These are phyloP conservation scores for Thunnus albacares DNA, from an alignment of 2,797 vertebrate genomes.

Conservation along the genomic window DNA sequence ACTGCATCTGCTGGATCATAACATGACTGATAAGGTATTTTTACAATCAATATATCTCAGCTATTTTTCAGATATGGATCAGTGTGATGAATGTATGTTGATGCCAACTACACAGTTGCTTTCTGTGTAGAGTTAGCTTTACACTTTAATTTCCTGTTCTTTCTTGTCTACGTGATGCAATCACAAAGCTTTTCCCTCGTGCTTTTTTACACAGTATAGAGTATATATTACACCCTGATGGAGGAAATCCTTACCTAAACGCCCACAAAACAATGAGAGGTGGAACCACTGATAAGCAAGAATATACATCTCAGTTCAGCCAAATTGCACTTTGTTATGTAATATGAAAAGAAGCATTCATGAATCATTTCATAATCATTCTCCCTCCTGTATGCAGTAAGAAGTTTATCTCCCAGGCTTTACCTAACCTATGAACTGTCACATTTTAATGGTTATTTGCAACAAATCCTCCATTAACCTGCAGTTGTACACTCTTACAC, in stretches of 20 bases:
- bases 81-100: constrained; percentile 8
- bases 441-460: constrained; percentile 48
- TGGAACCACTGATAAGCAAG: background rate
- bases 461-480: constrained; percentile 61
- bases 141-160: constrained; percentile 51
- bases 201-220: background rate
- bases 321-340: constrained; percentile 6
- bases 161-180: constrained; percentile 25
- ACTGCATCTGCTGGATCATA: background rate
- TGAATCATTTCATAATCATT: constrained; percentile 7
- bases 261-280: background rate
- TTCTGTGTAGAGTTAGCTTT: constrained; percentile 1
- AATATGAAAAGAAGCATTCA: constrained; percentile 5
- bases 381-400: background rate
- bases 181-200: background rate
- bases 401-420: constrained; percentile 25
- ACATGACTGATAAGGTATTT: background rate
- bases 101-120: background rate
- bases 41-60: background rate
- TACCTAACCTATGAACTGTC: constrained; percentile 23
- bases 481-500: background rate
- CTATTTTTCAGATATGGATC: constrained; percentile 11
- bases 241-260: constrained; percentile 6
- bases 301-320: background rate
- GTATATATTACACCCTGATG: background rate